Base-by-base conservation (phyloP, 2,888 invertebrate species). In the Quadroppia sp. region DNA sequence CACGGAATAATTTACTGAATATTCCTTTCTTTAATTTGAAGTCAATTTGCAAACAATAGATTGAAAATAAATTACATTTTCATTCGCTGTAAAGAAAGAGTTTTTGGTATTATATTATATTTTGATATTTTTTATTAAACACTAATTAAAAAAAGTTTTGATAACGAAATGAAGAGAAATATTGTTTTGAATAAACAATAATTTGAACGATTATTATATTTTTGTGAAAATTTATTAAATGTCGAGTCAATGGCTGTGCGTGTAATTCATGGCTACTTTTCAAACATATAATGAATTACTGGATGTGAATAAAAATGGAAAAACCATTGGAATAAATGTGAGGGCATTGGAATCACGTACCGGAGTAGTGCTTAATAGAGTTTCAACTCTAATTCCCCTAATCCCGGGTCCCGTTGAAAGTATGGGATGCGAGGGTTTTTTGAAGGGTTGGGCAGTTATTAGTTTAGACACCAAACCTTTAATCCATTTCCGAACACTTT, bases 231-330 rank as follows among this genome's bases (percentile, higher is more conserved):
- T 53, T 53, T 53, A 53, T 53, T 53, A 53, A 53, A 53, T 23
- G 53, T 40, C 23, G 61, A n/a, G 36, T 36, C 23, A 64, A 64
- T 64, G 61, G 23, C 20, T 69, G 36, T 40, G 25, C 40, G 28
- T 40, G 36, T 69, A 69, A 69, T 69, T 69, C 69, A 69, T 69
- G 25, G 42, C 69, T 69, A 45, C 45, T 69, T 69, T 69, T 40
- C n/a, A 30, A 32, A 36, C 25, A 69, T 25, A 45, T 45, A 69
- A 42, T 69, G 69, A 45, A 69, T 69, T 42, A 69, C 23, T 69
- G 42, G 69, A 42, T 42, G 15, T 30, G 69, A 69, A 69, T 69
- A 45, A 42, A 69, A 69, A 69, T 69, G 45, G 42, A 36, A 36
- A 36, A 36, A 23, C 36, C 15, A 40, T 42, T n/a, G 67, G 40